phyloP scores from a whole-genome alignment of 1,140 invertebrate species.

The Trichonephila clavata region DNA sequence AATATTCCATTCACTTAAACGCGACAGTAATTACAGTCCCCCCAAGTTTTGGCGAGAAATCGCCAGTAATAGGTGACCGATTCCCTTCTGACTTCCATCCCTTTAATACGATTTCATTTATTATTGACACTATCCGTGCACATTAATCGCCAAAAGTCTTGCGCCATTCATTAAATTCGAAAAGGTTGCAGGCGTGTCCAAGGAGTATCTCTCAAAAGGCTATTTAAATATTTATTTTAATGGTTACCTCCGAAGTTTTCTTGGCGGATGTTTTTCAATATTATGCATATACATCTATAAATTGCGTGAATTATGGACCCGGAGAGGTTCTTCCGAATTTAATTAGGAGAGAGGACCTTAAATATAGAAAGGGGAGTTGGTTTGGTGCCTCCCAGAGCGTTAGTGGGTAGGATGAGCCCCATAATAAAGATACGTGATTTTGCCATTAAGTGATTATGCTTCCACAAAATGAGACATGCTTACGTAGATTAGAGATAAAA shows the following conservation, averaged over 20 bases:
- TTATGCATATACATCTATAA: constrained; percentile 61
- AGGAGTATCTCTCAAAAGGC: constrained; percentile 47
- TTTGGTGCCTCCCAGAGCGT: constrained; percentile 25
- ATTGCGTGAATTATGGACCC: constrained; percentile 69
- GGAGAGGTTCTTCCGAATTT: constrained; percentile 43
- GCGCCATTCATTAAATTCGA: constrained; percentile 70
- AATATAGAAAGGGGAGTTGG: constrained; percentile 60
- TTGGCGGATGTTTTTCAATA: constrained; percentile 68
- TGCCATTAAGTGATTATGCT: constrained; percentile 60
- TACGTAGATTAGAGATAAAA: background rate
- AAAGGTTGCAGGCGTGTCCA: constrained; percentile 64
- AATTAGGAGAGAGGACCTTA: constrained; percentile 69
- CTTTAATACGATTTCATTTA: constrained; percentile 75
- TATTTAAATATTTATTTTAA: constrained; percentile 75
- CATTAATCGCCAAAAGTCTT: constrained; percentile 71
- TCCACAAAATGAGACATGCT: constrained; percentile 26
- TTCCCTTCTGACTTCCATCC: constrained; percentile 50
- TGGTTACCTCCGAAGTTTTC: constrained; percentile 62
- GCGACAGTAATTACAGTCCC: constrained; percentile 60
- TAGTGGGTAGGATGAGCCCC: background rate
- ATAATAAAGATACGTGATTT: constrained; percentile 70
- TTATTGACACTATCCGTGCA: constrained; percentile 67
- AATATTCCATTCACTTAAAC: constrained; percentile 75
- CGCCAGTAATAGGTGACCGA: constrained; percentile 62
- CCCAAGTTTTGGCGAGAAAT: constrained; percentile 71